A percentile compares a stretch with the other conserved stretches of the same genome.
phyloP scores from a whole-genome alignment of 2,797 vertebrate species.

The Paedocypris micromegethes region DNA sequence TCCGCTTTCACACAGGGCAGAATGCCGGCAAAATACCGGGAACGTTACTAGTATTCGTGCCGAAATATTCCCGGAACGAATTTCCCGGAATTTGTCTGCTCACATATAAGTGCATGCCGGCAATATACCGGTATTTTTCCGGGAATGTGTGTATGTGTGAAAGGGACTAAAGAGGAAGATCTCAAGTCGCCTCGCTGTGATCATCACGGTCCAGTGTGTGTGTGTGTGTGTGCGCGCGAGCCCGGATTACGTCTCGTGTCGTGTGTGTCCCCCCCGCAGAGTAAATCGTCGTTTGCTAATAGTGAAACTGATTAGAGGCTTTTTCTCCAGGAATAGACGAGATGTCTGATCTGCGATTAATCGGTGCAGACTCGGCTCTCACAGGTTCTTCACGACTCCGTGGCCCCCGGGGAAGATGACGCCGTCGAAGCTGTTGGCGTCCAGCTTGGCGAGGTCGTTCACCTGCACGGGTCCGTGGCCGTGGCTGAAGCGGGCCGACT shows the following conservation, averaged over 20 bases:
- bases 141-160: no score
- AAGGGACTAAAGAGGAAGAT: no score
- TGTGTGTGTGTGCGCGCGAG: not conserved
- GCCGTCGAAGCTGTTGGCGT: slow-evolving; percentile 65
- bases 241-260: slow-evolving; percentile 18
- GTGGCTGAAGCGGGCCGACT: slow-evolving; percentile 68
- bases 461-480: slow-evolving; percentile 63
- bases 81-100: no score
- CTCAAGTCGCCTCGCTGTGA: no score
- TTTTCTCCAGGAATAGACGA: slow-evolving; percentile 38
- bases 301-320: slow-evolving; percentile 34
- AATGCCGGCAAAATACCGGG: no score
- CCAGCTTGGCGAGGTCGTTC: slow-evolving; percentile 67
- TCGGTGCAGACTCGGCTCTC: slow-evolving; percentile 38
- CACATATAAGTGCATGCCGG: no score
- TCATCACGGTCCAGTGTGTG: no score
- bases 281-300: slow-evolving; percentile 32
- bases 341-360: slow-evolving; percentile 13
- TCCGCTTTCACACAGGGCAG: no score
- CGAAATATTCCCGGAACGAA: no score
- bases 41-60: no score
- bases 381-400: slow-evolving; percentile 69
- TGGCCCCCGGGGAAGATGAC: slow-evolving; percentile 71
- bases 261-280: slow-evolving; percentile 13
- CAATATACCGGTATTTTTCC: no score